A percentile compares a stretch with the other conserved stretches of the same genome.
phyloP scores from a whole-genome alignment of 2,888 invertebrate genomes.

The Dynastes tityus region DNA sequence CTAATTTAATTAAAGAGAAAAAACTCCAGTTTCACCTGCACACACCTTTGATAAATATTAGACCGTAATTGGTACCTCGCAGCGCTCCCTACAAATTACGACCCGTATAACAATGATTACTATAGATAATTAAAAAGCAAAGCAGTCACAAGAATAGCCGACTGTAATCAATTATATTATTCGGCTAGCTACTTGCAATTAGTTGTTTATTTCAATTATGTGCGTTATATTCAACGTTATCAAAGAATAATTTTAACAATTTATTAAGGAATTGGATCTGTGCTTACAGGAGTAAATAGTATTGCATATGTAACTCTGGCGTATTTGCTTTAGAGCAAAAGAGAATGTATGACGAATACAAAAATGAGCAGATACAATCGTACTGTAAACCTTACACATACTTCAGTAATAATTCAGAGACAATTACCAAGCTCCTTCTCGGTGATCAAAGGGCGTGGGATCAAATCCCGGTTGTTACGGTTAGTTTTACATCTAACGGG shows the following conservation, averaged over 20 bases:
- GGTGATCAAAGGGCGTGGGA: too few species aligned
- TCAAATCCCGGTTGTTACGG: too few species aligned
- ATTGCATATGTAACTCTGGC: too few species aligned
- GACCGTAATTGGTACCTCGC: constrained; percentile 48
- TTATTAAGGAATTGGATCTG: too few species aligned
- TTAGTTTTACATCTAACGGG: too few species aligned
- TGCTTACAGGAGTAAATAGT: too few species aligned
- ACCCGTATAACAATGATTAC: constrained; percentile 29
- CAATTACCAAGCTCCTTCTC: too few species aligned
- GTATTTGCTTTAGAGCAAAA: too few species aligned
- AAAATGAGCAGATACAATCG: too few species aligned
- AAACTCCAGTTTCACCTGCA: constrained; percentile 31
- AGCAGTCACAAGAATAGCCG: constrained; percentile 10
- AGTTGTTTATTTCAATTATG: constrained; percentile 29
- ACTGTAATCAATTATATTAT: constrained; percentile 36
- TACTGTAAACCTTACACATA: too few species aligned
- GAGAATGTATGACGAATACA: too few species aligned
- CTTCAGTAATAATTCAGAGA: too few species aligned
- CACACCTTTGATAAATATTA: constrained; percentile 46
- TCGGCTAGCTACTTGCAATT: constrained; percentile 13
- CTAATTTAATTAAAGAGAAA: constrained; percentile 47
- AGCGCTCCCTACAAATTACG: constrained; percentile 43
- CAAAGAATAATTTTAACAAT: not conserved
- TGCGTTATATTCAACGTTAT: not conserved
- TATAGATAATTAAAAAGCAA: constrained; percentile 46